Evolutionary conservation across 2,888 invertebrate species (phyloP).

Genomic region (Rhagonycha lutea): DNA sequence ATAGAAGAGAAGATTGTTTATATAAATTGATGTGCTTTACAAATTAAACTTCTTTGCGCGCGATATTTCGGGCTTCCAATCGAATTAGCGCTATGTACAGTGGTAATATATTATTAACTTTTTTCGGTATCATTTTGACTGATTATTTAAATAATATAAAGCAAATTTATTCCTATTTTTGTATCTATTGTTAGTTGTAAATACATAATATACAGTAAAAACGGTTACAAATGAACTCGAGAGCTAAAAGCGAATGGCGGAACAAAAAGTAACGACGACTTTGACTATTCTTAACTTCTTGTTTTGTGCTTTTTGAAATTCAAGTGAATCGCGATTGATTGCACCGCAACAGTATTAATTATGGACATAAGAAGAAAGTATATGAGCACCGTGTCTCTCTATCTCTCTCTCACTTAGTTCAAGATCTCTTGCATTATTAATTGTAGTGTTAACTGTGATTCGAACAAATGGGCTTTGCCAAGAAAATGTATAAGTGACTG

Average conservation of each 20-base stretch:
- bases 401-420: conserved; percentile 35
- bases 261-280: neutral
- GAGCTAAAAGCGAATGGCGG: neutral
- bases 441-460: conserved; percentile 44
- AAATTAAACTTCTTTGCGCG: conserved; percentile 20
- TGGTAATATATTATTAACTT: conserved; percentile 2
- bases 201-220: neutral
- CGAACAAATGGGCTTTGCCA: conserved; percentile 39
- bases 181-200: conserved; percentile 20
- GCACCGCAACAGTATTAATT: conserved; percentile 44
- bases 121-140: conserved; percentile 12
- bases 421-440: conserved; percentile 39
- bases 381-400: conserved; percentile 36
- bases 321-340: conserved; percentile 39
- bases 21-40: conserved; percentile 25
- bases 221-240: neutral
- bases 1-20: conserved; percentile 5
- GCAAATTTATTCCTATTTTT: conserved; percentile 27
- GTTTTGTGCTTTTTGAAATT: conserved; percentile 27
- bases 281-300: neutral
- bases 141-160: conserved; percentile 11
- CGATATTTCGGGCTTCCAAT: conserved; percentile 28
- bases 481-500: conserved; percentile 36
- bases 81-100: conserved; percentile 11
- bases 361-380: conserved; percentile 38